Percentiles rank a stretch among this genome's conserved stretches.
Conservation (phyloP, 2,113 vertebrate genomes). For the Pelmatolapia mariae region DNA sequence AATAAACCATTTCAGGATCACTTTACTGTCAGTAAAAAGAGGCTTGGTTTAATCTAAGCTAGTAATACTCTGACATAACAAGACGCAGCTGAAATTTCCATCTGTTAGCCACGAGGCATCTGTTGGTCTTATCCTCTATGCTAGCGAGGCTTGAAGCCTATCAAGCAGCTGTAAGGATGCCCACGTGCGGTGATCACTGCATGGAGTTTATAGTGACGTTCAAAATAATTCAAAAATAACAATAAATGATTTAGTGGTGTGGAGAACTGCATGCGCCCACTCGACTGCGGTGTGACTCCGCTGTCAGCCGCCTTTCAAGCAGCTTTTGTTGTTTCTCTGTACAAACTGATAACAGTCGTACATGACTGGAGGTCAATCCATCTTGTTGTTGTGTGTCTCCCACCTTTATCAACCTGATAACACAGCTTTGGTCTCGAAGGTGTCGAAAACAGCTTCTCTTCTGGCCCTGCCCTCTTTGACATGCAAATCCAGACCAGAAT, state of each 20-base stretch:
- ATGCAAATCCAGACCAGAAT: constrained; percentile 47
- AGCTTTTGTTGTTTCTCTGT: background rate
- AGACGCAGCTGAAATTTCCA: background rate
- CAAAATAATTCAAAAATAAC: background rate
- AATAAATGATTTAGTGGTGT: background rate
- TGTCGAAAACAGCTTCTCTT: constrained; percentile 44
- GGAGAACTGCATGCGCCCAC: background rate
- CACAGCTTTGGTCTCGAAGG: constrained; percentile 31
- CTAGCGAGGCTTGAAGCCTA: background rate
- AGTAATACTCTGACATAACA: background rate
- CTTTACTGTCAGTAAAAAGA: background rate
- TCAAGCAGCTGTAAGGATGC: background rate
- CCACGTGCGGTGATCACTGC: background rate
- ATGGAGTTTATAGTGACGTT: background rate
- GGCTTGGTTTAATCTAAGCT: background rate
- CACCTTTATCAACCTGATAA: constrained; percentile 39
- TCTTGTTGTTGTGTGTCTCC: background rate
- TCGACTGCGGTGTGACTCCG: background rate
- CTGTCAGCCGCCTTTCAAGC: background rate
- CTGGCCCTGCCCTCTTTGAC: constrained; percentile 35
- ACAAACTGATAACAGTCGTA: constrained; percentile 14
- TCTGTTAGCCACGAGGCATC: constrained; percentile 21
- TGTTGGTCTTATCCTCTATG: background rate
- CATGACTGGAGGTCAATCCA: constrained; percentile 12
- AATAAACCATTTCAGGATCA: background rate